Evolutionary conservation across 2,888 invertebrate genomes (phyloP).

Genomic region (Molorchus minor): DNA sequence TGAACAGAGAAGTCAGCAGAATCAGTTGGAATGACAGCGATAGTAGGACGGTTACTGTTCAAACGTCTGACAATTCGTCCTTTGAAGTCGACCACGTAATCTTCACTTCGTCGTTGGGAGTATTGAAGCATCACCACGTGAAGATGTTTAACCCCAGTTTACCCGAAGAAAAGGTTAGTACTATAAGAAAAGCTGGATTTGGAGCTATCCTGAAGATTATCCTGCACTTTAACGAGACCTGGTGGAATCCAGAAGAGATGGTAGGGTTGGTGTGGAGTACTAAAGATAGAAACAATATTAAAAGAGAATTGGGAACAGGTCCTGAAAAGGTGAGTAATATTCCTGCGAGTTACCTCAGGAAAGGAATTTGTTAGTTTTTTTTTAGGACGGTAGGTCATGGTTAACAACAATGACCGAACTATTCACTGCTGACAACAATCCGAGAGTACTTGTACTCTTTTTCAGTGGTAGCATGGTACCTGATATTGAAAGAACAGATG

Average conservation of each 20-base stretch:
- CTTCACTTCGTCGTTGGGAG: slow-evolving; percentile 58
- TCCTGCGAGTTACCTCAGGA: neutral
- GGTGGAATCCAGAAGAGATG: slow-evolving; percentile 33
- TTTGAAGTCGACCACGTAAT: slow-evolving; percentile 70
- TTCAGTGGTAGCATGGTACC: slow-evolving; percentile 70
- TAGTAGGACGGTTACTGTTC: slow-evolving; percentile 54
- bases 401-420: slow-evolving; percentile 31
- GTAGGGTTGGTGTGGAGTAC: slow-evolving; percentile 38
- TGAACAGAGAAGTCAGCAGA: slow-evolving; percentile 45
- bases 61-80: slow-evolving; percentile 63
- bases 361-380: slow-evolving; percentile 8
- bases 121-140: slow-evolving; percentile 35
- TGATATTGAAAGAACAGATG: slow-evolving; percentile 68
- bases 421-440: slow-evolving; percentile 57
- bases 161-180: slow-evolving; percentile 32
- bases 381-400: slow-evolving; percentile 38
- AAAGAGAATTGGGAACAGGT: neutral
- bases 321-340: neutral
- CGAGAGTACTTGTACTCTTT: slow-evolving; percentile 73
- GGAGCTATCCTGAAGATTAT: slow-evolving; percentile 39
- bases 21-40: slow-evolving; percentile 26
- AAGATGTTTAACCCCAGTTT: slow-evolving; percentile 36
- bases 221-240: slow-evolving; percentile 33
- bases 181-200: slow-evolving; percentile 39
- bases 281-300: slow-evolving; percentile 22